A percentile compares a stretch with the other conserved stretches of the same genome.
phyloP scores from a whole-genome alignment of 2,888 invertebrate genomes.

The Drosophila austrosaltans region DNA sequence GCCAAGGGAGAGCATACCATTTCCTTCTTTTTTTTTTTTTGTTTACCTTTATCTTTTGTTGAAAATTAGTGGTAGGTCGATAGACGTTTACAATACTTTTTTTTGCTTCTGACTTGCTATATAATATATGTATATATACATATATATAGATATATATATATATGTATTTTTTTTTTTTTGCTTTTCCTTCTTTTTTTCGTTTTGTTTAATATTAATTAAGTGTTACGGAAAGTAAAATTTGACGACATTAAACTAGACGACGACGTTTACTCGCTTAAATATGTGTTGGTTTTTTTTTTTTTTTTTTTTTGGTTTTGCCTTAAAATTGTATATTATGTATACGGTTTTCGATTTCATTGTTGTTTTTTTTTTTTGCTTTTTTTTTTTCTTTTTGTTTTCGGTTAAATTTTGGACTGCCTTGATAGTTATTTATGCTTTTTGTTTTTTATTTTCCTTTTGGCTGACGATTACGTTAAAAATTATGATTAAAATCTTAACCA shows the following conservation, averaged over 20 bases:
- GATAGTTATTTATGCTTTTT: constrained; percentile 48
- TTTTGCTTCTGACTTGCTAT: constrained; percentile 57
- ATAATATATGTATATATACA: constrained; percentile 55
- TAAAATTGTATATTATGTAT: constrained; percentile 56
- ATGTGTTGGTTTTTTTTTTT: constrained; percentile 61
- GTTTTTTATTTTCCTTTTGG: constrained; percentile 55
- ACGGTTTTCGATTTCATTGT: constrained; percentile 23
- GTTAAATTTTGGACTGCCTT: constrained; percentile 70
- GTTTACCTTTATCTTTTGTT: constrained; percentile 44
- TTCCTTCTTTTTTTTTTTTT: constrained; percentile 31
- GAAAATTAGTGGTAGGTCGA: constrained; percentile 56
- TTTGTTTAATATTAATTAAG: constrained; percentile 76
- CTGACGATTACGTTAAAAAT: constrained; percentile 77
- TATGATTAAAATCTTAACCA: constrained; percentile 82
- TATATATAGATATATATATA: constrained; percentile 51
- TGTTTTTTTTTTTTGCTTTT: constrained; percentile 51
- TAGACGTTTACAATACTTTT: constrained; percentile 67
- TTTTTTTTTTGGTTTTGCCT: constrained; percentile 55
- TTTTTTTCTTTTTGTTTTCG: constrained; percentile 57
- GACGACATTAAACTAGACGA: constrained; percentile 82
- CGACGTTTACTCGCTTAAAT: constrained; percentile 71
- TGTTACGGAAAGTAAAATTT: constrained; percentile 81
- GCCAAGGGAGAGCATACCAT: constrained; percentile 54
- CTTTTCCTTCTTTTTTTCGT: constrained; percentile 27
- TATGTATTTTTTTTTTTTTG: constrained; percentile 42